Evolutionary conservation across 1,140 invertebrate species (phyloP).

Genomic region (Aphaenogaster ashmeadi): DNA sequence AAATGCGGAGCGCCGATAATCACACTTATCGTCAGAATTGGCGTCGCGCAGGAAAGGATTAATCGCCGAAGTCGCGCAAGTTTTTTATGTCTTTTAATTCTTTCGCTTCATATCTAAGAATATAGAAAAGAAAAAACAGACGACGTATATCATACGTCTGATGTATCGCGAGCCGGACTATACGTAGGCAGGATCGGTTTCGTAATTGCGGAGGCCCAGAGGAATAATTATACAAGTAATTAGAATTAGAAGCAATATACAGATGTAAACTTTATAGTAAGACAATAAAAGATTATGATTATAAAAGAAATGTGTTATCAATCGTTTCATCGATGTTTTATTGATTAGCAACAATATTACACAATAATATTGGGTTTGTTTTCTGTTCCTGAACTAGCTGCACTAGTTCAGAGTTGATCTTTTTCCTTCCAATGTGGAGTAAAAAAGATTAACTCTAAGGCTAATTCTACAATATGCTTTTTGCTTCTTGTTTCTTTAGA

Average conservation of each 20-base stretch:
- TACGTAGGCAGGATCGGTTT: not conserved
- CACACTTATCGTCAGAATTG: conserved; percentile 39
- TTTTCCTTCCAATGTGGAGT: too few species aligned
- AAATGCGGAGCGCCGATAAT: conserved; percentile 23
- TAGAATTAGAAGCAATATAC: not conserved
- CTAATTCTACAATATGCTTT: too few species aligned
- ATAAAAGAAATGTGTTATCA: not conserved
- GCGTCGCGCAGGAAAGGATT: not conserved
- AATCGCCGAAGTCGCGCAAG: not conserved
- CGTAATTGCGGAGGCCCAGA: not conserved
- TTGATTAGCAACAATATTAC: too few species aligned
- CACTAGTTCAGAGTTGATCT: too few species aligned
- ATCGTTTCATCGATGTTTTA: not conserved
- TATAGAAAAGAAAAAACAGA: not conserved
- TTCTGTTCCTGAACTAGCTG: too few species aligned
- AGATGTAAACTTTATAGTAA: not conserved
- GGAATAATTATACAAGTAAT: not conserved
- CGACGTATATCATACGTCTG: not conserved
- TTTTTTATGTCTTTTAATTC: conserved; percentile 12
- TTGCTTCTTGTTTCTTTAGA: too few species aligned
- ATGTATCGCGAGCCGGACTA: not conserved
- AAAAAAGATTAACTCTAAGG: too few species aligned
- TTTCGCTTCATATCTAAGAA: not conserved
- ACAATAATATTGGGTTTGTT: too few species aligned
- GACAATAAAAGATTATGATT: not conserved